phyloP scores from a whole-genome alignment of 2,113 vertebrate genomes.

The Pontoporia blainvillei region DNA sequence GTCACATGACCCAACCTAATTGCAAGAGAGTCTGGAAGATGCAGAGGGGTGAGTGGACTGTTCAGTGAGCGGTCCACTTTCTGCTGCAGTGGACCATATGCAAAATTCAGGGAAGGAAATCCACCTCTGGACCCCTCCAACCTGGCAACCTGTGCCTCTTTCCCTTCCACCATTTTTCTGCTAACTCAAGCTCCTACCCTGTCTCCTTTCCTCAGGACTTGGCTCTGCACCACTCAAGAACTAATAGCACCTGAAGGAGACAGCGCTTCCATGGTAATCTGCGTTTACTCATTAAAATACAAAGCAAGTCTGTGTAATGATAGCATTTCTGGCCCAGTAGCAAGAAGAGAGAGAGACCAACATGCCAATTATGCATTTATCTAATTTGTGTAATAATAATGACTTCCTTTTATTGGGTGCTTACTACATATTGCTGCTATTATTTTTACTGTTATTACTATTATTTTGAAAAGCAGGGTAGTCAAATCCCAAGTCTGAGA shows the following conservation, averaged over 20 bases:
- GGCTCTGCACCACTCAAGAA: neutral
- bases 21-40: neutral
- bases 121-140: neutral
- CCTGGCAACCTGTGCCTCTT: neutral
- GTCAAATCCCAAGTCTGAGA: neutral
- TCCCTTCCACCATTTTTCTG: neutral
- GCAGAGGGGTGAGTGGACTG: accelerated
- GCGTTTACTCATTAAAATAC: neutral
- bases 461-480: neutral
- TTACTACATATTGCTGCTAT: neutral
- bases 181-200: neutral
- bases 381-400: conserved; percentile 25
- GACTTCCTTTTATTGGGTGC: neutral
- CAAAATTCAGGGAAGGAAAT: neutral
- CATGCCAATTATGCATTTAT: neutral
- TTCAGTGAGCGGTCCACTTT: neutral
- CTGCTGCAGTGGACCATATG: neutral
- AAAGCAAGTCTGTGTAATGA: neutral
- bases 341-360: neutral
- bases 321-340: neutral
- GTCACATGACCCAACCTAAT: neutral
- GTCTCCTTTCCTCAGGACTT: neutral
- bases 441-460: conserved; percentile 16
- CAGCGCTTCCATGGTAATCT: neutral
- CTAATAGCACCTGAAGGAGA: neutral